A percentile compares a stretch with the other conserved stretches of the same genome.
These are phyloP conservation scores for Ceraclea dissimilis DNA, from an alignment of 2,888 invertebrate genomes.

Conservation along the genomic window DNA sequence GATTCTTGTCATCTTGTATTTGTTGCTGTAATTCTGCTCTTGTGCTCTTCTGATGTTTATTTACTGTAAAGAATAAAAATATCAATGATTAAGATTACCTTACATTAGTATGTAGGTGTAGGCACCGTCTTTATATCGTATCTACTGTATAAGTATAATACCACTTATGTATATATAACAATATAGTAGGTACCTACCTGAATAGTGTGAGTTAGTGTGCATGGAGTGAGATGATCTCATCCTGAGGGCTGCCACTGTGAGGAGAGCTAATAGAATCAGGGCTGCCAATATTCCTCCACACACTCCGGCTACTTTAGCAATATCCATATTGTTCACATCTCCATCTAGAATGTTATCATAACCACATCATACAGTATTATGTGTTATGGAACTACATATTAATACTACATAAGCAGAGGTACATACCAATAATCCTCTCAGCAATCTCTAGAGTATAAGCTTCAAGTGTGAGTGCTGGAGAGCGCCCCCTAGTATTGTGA, in stretches of 20 bases:
- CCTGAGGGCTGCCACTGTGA: constrained; percentile 55
- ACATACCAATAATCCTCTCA: constrained; percentile 67
- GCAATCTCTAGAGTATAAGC: constrained; percentile 63
- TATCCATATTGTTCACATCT: constrained; percentile 32
- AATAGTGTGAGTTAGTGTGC: constrained; percentile 34
- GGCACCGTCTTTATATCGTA: no score
- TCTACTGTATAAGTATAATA: no score
- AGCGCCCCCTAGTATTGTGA: constrained; percentile 74
- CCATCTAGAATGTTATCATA: constrained; percentile 5
- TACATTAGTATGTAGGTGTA: no score
- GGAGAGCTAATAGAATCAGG: constrained; percentile 56
- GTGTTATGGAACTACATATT: neutral
- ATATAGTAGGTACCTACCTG: neutral
- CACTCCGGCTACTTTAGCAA: constrained; percentile 50
- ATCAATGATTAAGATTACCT: neutral
- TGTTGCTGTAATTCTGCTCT: constrained; percentile 48
- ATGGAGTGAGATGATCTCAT: constrained; percentile 39
- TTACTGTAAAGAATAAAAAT: constrained; percentile 8
- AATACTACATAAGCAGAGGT: neutral
- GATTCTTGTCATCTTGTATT: constrained; percentile 81
- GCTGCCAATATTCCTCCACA: constrained; percentile 63
- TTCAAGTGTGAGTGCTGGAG: constrained; percentile 61
- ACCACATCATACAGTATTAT: no score
- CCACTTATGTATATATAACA: no score
- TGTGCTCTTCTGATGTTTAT: constrained; percentile 2